Evolutionary conservation across 2,113 vertebrate genomes (phyloP).

Genomic region (Pelobates fuscus): DNA sequence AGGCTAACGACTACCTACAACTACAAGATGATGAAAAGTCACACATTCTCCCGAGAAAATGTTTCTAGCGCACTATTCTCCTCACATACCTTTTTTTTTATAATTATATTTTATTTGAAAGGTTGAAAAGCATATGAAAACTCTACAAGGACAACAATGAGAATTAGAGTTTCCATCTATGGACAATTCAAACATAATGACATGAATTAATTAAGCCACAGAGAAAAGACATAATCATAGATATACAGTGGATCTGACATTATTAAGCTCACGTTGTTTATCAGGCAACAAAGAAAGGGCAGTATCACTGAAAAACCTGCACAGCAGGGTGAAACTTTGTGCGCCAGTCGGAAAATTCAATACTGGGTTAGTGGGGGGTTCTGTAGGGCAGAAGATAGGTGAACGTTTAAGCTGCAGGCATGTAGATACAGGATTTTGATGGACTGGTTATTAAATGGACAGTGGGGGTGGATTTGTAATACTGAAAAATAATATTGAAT

Average conservation of each 20-base stretch:
- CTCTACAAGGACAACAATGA: no score
- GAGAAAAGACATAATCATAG: background rate
- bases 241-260: conserved; percentile 8
- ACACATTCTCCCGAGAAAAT: no score
- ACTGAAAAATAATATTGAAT: no score
- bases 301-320: conserved; percentile 15
- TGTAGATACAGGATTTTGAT: conserved; percentile 2
- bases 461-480: no score
- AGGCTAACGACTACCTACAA: no score
- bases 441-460: background rate
- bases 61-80: no score
- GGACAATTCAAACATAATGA: background rate
- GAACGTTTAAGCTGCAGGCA: background rate
- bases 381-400: conserved; percentile 15
- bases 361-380: conserved; percentile 21
- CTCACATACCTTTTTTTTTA: no score
- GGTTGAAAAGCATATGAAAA: no score
- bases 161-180: background rate
- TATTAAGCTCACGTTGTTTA: conserved; percentile 14
- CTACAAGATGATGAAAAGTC: no score
- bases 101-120: no score
- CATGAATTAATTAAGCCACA: background rate
- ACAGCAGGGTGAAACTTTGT: conserved; percentile 22
- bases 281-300: conserved; percentile 40
- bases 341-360: conserved; percentile 18